Evolutionary conservation across 1,140 invertebrate species (phyloP).

Genomic region (Achroia grisella): DNA sequence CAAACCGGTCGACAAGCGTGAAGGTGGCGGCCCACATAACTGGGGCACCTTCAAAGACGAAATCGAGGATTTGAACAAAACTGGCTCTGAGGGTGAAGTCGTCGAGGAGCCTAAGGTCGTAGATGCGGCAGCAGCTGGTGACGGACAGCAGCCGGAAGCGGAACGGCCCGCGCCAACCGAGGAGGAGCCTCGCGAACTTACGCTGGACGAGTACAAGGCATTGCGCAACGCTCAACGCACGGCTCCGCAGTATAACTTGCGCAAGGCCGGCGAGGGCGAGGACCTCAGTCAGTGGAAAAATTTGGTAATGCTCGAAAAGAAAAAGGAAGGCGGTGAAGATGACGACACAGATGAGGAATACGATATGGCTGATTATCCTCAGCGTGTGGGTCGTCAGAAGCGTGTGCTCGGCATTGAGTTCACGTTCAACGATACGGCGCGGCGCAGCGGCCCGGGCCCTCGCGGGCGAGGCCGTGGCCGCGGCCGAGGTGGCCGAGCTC

Average conservation of each 20-base stretch:
- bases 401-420: constrained; percentile 92
- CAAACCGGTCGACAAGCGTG: constrained; percentile 94
- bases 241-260: constrained; percentile 90
- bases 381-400: constrained; percentile 90
- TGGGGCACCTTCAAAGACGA: constrained; percentile 96
- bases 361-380: constrained; percentile 87
- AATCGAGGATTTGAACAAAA: constrained; percentile 81
- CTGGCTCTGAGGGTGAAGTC: constrained; percentile 65
- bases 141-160: constrained; percentile 53
- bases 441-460: constrained; percentile 78
- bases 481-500: constrained; percentile 42
- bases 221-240: constrained; percentile 80
- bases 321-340: constrained; percentile 82
- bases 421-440: constrained; percentile 88
- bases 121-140: constrained; percentile 71
- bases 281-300: constrained; percentile 94
- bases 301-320: constrained; percentile 88
- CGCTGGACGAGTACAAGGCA: constrained; percentile 93
- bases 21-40: constrained; percentile 94
- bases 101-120: constrained; percentile 72
- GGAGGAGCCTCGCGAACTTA: constrained; percentile 87
- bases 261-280: constrained; percentile 94
- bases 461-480: constrained; percentile 76
- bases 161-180: constrained; percentile 74
- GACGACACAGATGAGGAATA: constrained; percentile 81